A percentile compares a stretch with the other conserved stretches of the same genome.
phyloP scores from a whole-genome alignment of 2,888 invertebrate genomes.

The Diaperis boleti region DNA sequence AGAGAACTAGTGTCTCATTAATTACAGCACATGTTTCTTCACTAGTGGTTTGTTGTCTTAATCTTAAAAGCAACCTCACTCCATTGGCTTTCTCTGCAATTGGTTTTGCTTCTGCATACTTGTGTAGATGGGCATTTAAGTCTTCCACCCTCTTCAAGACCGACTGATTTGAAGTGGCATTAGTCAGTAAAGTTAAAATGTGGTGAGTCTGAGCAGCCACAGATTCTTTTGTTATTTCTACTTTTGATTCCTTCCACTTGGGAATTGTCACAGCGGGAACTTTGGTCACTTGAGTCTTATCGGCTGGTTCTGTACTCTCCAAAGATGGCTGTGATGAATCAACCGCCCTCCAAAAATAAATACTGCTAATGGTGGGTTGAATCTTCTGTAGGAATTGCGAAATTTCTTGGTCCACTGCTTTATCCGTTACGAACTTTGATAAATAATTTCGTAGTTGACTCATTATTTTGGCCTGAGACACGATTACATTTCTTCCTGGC shows the following conservation, averaged over 20 bases:
- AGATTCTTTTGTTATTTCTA: constrained; percentile 49
- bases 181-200: constrained; percentile 73
- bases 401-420: constrained; percentile 68
- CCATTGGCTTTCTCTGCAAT: constrained; percentile 81
- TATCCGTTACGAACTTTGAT: constrained; percentile 64
- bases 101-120: constrained; percentile 80
- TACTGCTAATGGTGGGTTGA: constrained; percentile 53
- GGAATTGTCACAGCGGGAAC: constrained; percentile 50
- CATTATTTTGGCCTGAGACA: constrained; percentile 1
- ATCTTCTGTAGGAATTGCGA: constrained; percentile 68
- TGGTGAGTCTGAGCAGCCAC: constrained; percentile 73
- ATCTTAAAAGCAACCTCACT: constrained; percentile 72
- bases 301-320: constrained; percentile 2
- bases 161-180: constrained; percentile 71
- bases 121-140: constrained; percentile 78
- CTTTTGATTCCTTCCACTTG: constrained; percentile 66
- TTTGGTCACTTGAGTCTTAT: constrained; percentile 12
- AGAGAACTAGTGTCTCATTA: constrained; percentile 72
- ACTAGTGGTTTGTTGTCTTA: constrained; percentile 62
- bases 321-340: constrained; percentile 44
- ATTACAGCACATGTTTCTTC: constrained; percentile 59
- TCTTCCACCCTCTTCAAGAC: constrained; percentile 76
- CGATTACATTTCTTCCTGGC: constrained; percentile 2
- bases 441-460: constrained; percentile 46
- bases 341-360: constrained; percentile 54